Evolutionary conservation across 2,113 vertebrate genomes (phyloP).

Genomic region (Zapornia atra): DNA sequence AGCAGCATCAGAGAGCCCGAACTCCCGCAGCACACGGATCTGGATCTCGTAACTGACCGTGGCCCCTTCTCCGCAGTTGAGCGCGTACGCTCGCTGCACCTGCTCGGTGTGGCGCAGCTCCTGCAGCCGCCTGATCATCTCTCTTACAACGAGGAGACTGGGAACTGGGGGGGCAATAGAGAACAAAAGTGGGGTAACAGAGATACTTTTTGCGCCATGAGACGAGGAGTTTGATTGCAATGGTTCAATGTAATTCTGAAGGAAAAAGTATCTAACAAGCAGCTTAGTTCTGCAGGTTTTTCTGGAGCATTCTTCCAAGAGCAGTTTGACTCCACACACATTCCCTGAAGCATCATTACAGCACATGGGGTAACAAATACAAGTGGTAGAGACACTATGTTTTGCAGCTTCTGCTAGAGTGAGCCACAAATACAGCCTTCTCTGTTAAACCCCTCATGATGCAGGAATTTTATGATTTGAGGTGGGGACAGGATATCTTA

Average conservation of each 20-base stretch:
- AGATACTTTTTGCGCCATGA: not conserved
- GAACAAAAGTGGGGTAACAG: not conserved
- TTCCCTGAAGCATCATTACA: not conserved
- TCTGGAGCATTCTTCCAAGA: not conserved
- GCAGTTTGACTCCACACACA: not conserved
- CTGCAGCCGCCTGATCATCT: constrained; percentile 93
- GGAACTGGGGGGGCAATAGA: constrained; percentile 81
- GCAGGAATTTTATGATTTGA: not conserved
- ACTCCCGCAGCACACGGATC: constrained; percentile 93
- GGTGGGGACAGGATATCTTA: not conserved
- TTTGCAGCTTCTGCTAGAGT: not conserved
- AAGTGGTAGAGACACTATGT: not conserved
- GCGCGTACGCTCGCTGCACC: constrained; percentile 93
- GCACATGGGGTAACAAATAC: not conserved
- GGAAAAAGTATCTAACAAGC: not conserved
- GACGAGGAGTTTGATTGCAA: not conserved
- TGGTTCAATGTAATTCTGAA: not conserved
- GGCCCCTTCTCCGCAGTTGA: constrained; percentile 95
- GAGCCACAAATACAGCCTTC: not conserved
- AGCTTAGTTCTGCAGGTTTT: not conserved
- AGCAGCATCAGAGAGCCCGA: constrained; percentile 91
- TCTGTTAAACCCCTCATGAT: not conserved
- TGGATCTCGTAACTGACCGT: constrained; percentile 97
- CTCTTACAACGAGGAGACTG: constrained; percentile 84
- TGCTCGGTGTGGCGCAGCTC: constrained; percentile 93